A percentile compares a stretch with the other conserved stretches of the same genome.
phyloP scores from a whole-genome alignment of 2,797 vertebrate species.

The Xenentodon cancila region DNA sequence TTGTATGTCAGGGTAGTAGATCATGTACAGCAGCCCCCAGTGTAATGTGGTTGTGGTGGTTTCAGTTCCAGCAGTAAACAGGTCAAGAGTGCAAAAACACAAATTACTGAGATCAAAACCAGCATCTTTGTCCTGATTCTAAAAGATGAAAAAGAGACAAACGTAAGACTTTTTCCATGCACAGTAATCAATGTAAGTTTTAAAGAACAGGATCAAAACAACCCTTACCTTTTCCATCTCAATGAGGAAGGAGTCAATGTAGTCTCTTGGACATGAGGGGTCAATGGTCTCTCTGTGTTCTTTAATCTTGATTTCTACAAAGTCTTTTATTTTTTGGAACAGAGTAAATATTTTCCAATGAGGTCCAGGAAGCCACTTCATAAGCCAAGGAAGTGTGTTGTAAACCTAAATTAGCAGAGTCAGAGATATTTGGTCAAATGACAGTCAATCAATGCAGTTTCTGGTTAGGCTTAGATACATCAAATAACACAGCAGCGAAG shows the following conservation, averaged over 20 bases:
- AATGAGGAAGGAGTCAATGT: conserved; percentile 79
- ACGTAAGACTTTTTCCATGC: background rate
- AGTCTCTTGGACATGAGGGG: conserved; percentile 71
- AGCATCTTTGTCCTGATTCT: conserved; percentile 55
- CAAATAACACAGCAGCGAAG: background rate
- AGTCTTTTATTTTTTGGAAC: conserved; percentile 26
- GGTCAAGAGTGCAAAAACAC: conserved; percentile 63
- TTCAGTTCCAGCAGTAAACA: conserved; percentile 82
- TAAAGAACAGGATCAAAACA: background rate
- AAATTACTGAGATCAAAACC: conserved; percentile 78
- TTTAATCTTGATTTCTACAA: conserved; percentile 38
- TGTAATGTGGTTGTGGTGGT: conserved; percentile 77
- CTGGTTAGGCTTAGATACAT: no score
- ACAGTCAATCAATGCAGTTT: no score
- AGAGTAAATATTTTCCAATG: conserved; percentile 45
- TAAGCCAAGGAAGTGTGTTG: conserved; percentile 62
- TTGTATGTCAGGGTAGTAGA: conserved; percentile 84
- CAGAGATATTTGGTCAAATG: background rate
- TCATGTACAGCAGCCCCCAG: conserved; percentile 87
- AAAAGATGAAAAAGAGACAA: conserved; percentile 8
- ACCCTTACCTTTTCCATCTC: conserved; percentile 76
- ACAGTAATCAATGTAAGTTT: background rate
- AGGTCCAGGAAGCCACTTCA: conserved; percentile 74
- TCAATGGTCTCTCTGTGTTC: conserved; percentile 71
- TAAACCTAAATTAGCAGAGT: conserved; percentile 53